phyloP scores from a whole-genome alignment of 2,113 vertebrate genomes.

The Xerus inauris region DNA sequence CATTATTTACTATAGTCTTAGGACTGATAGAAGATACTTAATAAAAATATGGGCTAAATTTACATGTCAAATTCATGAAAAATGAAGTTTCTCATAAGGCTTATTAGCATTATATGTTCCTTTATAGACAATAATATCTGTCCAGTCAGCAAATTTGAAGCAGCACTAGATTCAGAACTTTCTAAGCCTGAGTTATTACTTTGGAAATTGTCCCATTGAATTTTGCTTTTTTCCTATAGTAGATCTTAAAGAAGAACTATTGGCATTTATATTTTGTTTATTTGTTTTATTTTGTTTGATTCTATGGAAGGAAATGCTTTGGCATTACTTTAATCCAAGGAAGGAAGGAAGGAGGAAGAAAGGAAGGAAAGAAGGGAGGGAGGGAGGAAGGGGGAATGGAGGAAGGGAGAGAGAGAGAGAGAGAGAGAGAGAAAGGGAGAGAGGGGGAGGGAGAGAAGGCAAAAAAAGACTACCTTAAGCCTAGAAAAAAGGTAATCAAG shows the following conservation, averaged over 20 bases:
- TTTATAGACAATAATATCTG: neutral
- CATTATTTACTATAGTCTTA: neutral
- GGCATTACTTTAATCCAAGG: neutral
- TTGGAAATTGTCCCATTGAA: neutral
- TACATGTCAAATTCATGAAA: slow-evolving; percentile 23
- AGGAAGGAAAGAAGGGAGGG: no score
- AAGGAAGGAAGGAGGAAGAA: neutral
- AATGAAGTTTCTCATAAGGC: neutral
- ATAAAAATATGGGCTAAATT: neutral
- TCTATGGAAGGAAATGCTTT: slow-evolving; percentile 13
- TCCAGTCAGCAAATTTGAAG: neutral
- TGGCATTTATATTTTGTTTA: slow-evolving; percentile 13
- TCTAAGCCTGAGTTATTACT: neutral
- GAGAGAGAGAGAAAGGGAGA: no score
- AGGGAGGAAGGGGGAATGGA: no score
- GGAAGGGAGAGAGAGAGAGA: no score
- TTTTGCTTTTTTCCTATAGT: neutral
- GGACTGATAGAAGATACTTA: neutral
- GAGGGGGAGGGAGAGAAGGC: no score
- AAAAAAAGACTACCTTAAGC: slow-evolving; percentile 25
- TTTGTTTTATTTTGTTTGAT: slow-evolving; percentile 25
- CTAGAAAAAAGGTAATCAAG: slow-evolving; percentile 33
- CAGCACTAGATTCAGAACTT: neutral
- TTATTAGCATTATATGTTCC: neutral
- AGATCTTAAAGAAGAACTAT: slow-evolving; percentile 13